A percentile compares a stretch with the other conserved stretches of the same genome.
Conservation (phyloP, 2,113 vertebrate genomes). For the Nycticorax nycticorax region DNA sequence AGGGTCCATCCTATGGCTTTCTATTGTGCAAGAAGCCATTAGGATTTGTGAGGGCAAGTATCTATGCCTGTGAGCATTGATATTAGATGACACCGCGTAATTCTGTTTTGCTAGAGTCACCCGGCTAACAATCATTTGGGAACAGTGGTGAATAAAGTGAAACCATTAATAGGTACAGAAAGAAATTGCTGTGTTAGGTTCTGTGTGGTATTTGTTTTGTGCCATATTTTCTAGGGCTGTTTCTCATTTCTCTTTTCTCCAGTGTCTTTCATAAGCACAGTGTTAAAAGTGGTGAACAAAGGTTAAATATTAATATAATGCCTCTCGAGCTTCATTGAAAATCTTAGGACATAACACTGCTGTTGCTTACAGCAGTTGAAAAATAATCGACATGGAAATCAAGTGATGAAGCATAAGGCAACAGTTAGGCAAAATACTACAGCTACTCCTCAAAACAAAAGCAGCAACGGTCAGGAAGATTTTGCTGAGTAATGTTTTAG, state of each 20-base stretch:
- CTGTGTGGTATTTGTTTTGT: background rate
- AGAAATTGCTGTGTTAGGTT: background rate
- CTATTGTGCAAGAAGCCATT: background rate
- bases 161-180: background rate
- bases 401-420: background rate
- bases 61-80: background rate
- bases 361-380: background rate
- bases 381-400: background rate
- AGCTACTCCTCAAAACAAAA: background rate
- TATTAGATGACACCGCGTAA: background rate
- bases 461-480: background rate
- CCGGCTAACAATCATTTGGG: background rate
- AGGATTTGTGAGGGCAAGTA: background rate
- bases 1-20: background rate
- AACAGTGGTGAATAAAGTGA: background rate
- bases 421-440: background rate
- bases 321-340: background rate
- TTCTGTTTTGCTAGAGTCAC: background rate
- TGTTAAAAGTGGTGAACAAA: background rate
- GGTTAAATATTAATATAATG: slow-evolving; percentile 2
- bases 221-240: background rate
- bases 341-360: background rate
- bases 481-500: background rate
- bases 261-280: background rate
- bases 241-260: background rate